phyloP scores from a whole-genome alignment of 2,888 invertebrate genomes.

The Caenorhabditis macrosperma region DNA sequence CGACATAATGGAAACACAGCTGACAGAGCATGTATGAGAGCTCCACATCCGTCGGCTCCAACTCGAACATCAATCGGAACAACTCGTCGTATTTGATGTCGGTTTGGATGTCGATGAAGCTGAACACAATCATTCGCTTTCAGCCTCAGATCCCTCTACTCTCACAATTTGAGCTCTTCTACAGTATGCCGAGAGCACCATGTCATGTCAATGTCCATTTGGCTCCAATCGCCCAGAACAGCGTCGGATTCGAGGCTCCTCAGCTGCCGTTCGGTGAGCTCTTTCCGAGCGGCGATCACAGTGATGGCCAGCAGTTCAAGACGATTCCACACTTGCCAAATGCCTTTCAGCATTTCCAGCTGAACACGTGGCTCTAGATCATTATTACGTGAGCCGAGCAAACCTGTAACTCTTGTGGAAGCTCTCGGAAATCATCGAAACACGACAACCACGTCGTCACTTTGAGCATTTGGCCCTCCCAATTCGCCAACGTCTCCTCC shows the following conservation, averaged over 20 bases:
- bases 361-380: too few species aligned
- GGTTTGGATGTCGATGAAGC: constrained; percentile 13
- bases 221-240: background rate
- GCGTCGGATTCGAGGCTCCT: background rate
- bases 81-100: constrained; percentile 12
- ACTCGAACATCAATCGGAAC: constrained; percentile 15
- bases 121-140: too few species aligned
- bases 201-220: constrained; percentile 6
- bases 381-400: too few species aligned
- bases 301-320: constrained; percentile 7
- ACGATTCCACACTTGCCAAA: constrained; percentile 38
- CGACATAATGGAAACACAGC: constrained; percentile 50
- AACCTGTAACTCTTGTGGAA: constrained; percentile 42
- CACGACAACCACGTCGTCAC: constrained; percentile 46
- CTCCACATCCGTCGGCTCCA: constrained; percentile 41
- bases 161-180: constrained; percentile 29
- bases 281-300: background rate
- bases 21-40: constrained; percentile 54
- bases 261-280: background rate
- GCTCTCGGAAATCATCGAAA: constrained; percentile 32
- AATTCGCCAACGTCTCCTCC: background rate
- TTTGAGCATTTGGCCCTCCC: constrained; percentile 22
- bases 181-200: constrained; percentile 13
- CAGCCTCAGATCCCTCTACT: too few species aligned
- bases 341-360: constrained; percentile 40